Evolutionary conservation across 2,797 vertebrate species (phyloP).

Genomic region (Etheostoma nigrum): DNA sequence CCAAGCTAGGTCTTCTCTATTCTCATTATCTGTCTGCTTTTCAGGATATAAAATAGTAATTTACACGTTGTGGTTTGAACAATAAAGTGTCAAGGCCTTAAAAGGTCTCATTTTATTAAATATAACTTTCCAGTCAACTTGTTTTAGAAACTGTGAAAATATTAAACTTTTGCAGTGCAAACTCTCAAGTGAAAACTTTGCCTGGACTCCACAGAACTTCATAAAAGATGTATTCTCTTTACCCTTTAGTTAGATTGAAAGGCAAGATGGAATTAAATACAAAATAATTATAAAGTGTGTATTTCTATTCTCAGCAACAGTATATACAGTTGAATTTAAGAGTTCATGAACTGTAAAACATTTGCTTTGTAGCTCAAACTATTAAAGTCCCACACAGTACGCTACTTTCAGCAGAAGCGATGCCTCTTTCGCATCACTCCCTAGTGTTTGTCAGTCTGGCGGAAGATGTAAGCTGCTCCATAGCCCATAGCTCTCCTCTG

Average conservation of each 20-base stretch:
- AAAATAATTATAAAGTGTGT: neutral
- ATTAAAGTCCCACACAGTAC: neutral
- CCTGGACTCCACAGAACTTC: neutral
- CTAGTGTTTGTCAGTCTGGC: slow-evolving; percentile 48
- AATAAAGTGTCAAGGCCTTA: neutral
- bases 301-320: neutral
- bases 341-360: neutral
- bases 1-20: slow-evolving; percentile 28
- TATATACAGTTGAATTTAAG: neutral
- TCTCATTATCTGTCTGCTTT: slow-evolving; percentile 13
- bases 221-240: neutral
- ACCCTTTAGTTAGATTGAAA: neutral
- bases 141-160: neutral
- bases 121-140: neutral
- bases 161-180: neutral
- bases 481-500: slow-evolving; percentile 35
- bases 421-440: slow-evolving; percentile 25
- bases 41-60: slow-evolving; percentile 14
- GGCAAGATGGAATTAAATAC: neutral
- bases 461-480: slow-evolving; percentile 48
- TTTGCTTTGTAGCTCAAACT: neutral
- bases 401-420: neutral
- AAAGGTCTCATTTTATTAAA: slow-evolving; percentile 1
- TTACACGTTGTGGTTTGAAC: slow-evolving; percentile 12
- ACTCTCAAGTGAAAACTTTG: neutral